phyloP scores from a whole-genome alignment of 2,797 vertebrate genomes.

The Gallirallus australis region DNA sequence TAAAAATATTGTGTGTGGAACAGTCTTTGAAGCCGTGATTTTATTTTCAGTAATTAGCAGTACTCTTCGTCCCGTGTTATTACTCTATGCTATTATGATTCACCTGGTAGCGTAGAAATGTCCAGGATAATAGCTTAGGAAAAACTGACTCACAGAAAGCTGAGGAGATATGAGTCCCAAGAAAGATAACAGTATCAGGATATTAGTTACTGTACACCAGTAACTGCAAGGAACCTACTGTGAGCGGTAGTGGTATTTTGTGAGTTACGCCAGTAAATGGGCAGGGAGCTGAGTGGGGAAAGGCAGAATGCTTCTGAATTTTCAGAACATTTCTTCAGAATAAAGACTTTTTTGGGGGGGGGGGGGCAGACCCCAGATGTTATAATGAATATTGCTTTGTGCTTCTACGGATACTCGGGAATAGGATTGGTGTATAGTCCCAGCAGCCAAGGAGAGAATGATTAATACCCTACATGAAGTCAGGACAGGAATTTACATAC shows the following conservation, averaged over 20 bases:
- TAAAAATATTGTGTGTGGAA: background rate
- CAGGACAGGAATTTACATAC: background rate
- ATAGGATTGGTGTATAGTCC: background rate
- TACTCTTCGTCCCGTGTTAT: background rate
- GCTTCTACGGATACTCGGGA: background rate
- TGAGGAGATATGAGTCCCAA: background rate
- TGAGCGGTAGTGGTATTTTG: background rate
- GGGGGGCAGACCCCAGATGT: no score
- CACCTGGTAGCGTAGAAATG: background rate
- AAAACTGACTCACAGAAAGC: background rate
- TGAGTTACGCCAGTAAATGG: background rate
- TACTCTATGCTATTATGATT: background rate
- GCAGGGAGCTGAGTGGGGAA: background rate
- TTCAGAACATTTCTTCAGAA: background rate
- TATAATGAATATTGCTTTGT: background rate
- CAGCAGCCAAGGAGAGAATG: background rate
- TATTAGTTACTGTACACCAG: background rate
- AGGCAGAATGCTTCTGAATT: background rate
- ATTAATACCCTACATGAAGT: background rate
- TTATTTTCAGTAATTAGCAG: constrained; percentile 12
- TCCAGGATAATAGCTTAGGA: background rate
- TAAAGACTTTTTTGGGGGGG: background rate
- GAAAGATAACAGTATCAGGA: background rate
- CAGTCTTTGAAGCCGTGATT: constrained; percentile 19
- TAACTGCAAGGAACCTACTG: background rate